Evolutionary conservation across 2,888 invertebrate genomes (phyloP), one percentile per base, ranked within the genome.

Genomic region (Alsophila aescularia): DNA sequence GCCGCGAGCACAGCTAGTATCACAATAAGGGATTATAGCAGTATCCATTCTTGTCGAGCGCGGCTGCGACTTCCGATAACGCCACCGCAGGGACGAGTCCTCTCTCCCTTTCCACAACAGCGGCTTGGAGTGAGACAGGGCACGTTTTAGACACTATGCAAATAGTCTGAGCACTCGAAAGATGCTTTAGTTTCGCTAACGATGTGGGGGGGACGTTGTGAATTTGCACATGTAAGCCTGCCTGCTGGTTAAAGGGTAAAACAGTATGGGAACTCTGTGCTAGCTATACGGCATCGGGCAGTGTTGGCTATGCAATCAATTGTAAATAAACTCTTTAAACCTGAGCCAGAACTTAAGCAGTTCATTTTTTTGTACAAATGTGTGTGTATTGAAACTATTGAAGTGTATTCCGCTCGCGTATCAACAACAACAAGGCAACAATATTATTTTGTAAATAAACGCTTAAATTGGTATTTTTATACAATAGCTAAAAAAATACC

Each of bases 171-270:
- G 68, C 63, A 71, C 72, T 76, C 67, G 67, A 69, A 68, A 64
- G 67, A 69, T 67, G 72, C 76, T 78, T 76, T 69, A 69, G 72
- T 67, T 67, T 68, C 70, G 61, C 79, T 79, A 78, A 79, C 76
- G 76, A 79, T 58, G 73, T 72, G 62, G 70, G 73, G 79, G 72
- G 71, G 78, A 69, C 69, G 71, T 53, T 59, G 59, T 65, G 61
- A 66, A 73, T 69, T 67, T 63, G 59, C 63, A 56, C 63, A 59
- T 40, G 61, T 29, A 49, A 55, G 58, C 53, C 52, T 47, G 62
- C 62, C 64, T 62, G 59, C 16, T 45, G 45, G 10, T 50, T 36
- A 2, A 21, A 41, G 15, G 32, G 35, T 36, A 47, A 36, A 36
- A 37, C 55, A 50, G 55, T 50, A 55, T 14, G 9, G 9, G 18